These are phyloP conservation scores for Pogonognathellus flavescens DNA, from an alignment of 1,140 invertebrate genomes.

Conservation along the genomic window DNA sequence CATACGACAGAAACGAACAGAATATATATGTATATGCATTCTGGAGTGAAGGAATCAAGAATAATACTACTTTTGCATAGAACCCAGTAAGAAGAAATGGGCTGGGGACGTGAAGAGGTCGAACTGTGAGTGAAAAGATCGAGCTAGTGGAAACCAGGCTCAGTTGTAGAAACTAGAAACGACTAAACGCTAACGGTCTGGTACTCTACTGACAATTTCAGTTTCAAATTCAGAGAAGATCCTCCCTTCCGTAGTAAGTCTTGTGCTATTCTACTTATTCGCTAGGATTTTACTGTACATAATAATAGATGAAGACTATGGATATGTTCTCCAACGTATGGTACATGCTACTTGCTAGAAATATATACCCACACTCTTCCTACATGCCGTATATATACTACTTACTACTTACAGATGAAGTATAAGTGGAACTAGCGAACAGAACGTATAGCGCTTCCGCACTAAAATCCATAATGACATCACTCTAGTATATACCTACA, in stretches of 20 bases:
- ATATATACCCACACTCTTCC: too few species aligned
- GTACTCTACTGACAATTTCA: slow-evolving; percentile 38
- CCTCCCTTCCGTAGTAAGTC: background rate
- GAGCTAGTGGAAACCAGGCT: slow-evolving; percentile 4
- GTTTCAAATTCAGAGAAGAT: slow-evolving; percentile 34
- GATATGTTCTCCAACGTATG: background rate
- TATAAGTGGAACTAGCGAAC: too few species aligned
- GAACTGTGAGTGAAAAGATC: slow-evolving; percentile 17
- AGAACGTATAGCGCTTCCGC: too few species aligned
- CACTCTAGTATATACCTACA: background rate
- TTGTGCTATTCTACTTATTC: background rate
- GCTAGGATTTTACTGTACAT: background rate
- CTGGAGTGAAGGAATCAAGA: slow-evolving; percentile 23
- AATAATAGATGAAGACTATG: background rate
- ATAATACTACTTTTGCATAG: slow-evolving; percentile 31
- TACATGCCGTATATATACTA: too few species aligned
- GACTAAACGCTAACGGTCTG: background rate
- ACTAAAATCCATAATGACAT: slow-evolving; percentile 16
- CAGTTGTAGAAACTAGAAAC: background rate
- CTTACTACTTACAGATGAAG: too few species aligned
- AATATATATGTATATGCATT: slow-evolving; percentile 5
- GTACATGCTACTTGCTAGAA: too few species aligned
- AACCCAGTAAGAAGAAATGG: background rate
- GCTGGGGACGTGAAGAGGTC: slow-evolving; percentile 9
- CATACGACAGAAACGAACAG: slow-evolving; percentile 11